phyloP scores from a whole-genome alignment of 2,888 invertebrate species.

The Caradrina kadenii region DNA sequence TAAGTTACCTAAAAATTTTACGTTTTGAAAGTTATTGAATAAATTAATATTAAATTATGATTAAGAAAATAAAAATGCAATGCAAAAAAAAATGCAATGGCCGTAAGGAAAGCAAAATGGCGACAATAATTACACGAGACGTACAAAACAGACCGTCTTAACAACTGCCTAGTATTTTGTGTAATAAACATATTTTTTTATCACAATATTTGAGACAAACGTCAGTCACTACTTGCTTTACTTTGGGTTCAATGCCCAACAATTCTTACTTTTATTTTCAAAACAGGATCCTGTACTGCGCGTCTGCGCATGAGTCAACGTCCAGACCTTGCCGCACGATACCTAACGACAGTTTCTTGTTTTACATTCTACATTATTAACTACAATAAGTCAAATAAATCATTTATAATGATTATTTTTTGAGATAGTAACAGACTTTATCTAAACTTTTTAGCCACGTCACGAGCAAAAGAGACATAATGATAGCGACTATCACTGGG shows the following conservation, averaged over 20 bases:
- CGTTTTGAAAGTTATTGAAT: not conserved
- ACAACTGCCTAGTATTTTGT: not conserved
- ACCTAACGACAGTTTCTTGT: constrained; percentile 7
- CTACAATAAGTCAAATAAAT: constrained; percentile 13
- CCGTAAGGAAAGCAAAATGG: not conserved
- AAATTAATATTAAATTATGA: not conserved
- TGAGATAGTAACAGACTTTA: constrained; percentile 24
- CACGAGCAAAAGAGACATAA: constrained; percentile 19
- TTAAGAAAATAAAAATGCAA: not conserved
- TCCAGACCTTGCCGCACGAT: constrained; percentile 23
- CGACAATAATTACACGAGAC: not conserved
- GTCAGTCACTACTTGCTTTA: constrained; percentile 19
- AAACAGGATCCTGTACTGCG: constrained; percentile 56
- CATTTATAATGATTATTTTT: constrained; percentile 30
- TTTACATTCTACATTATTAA: constrained; percentile 22
- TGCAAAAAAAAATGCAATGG: not conserved
- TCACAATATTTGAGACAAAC: constrained; percentile 28
- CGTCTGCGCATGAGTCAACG: constrained; percentile 49
- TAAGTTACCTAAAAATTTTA: not conserved
- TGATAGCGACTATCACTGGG: constrained; percentile 22
- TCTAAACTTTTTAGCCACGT: constrained; percentile 22
- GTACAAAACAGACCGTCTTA: constrained; percentile 8
- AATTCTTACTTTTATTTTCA: constrained; percentile 57
- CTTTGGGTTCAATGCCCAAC: constrained; percentile 54
- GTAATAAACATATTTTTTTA: constrained; percentile 13